Evolutionary conservation across 1,140 invertebrate species (phyloP).

Genomic region (Zaprionus taronus): DNA sequence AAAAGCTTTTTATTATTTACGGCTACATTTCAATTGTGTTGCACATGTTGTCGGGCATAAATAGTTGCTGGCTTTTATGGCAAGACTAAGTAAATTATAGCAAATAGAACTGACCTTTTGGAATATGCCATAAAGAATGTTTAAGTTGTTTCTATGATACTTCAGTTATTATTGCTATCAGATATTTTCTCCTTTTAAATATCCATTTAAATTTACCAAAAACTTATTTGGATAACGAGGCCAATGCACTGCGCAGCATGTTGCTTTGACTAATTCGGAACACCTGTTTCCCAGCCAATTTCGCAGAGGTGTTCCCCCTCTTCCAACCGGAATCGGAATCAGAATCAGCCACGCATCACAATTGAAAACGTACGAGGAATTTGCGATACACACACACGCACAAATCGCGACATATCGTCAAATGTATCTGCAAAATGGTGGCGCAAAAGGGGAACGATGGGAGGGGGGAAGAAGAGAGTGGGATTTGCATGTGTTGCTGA

Average conservation of each 20-base stretch:
- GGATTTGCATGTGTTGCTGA: constrained; percentile 52
- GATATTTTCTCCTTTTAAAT: neutral
- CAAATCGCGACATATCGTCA: constrained; percentile 50
- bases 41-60: constrained; percentile 3
- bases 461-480: neutral
- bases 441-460: neutral
- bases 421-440: constrained; percentile 43
- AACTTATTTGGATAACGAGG: neutral
- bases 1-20: constrained; percentile 45
- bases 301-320: neutral
- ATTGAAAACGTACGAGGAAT: constrained; percentile 42
- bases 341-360: constrained; percentile 41
- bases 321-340: constrained; percentile 17
- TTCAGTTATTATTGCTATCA: no score
- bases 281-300: constrained; percentile 47
- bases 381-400: constrained; percentile 25
- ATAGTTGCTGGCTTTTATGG: neutral
- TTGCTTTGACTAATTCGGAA: constrained; percentile 41
- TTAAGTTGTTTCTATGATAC: neutral
- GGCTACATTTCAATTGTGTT: constrained; percentile 23
- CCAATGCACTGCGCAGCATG: neutral
- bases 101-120: neutral
- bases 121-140: neutral
- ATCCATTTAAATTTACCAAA: neutral
- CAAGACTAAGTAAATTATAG: neutral